Evolutionary conservation across 2,113 vertebrate species (phyloP).

Genomic region (Tetrax tetrax): DNA sequence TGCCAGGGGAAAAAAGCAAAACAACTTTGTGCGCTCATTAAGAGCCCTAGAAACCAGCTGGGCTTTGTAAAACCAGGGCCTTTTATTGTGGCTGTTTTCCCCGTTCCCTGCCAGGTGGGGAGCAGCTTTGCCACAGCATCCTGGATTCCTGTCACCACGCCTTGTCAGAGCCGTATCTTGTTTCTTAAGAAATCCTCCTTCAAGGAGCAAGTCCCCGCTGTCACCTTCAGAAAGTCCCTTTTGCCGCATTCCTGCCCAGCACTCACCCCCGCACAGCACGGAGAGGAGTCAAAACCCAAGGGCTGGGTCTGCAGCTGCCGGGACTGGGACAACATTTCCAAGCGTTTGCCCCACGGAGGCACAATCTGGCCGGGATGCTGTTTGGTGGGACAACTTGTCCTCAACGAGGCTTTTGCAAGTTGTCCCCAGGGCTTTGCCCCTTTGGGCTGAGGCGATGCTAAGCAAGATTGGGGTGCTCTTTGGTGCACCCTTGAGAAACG

Average conservation of each 20-base stretch:
- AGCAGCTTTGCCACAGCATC: background rate
- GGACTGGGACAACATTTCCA: background rate
- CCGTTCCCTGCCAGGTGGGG: background rate
- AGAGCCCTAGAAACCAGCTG: background rate
- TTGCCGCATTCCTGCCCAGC: background rate
- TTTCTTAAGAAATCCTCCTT: background rate
- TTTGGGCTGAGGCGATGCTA: background rate
- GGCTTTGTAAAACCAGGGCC: background rate
- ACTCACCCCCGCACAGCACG: background rate
- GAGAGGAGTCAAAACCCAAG: background rate
- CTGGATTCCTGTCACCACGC: background rate
- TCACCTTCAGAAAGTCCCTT: constrained; percentile 26
- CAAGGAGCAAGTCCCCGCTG: background rate
- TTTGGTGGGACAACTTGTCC: background rate
- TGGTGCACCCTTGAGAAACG: background rate
- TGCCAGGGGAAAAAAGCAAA: background rate
- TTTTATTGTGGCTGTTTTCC: background rate
- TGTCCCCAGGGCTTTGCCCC: background rate
- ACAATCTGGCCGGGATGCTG: background rate
- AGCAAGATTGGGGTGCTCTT: background rate
- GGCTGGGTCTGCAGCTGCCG: background rate
- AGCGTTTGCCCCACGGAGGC: background rate
- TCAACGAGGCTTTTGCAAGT: accelerated
- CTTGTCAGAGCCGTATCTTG: background rate
- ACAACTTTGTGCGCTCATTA: background rate